A percentile compares a stretch with the other conserved stretches of the same genome.
These are phyloP conservation scores for Phyllostomus hastatus DNA, from an alignment of 2,113 vertebrate genomes.

Conservation along the genomic window DNA sequence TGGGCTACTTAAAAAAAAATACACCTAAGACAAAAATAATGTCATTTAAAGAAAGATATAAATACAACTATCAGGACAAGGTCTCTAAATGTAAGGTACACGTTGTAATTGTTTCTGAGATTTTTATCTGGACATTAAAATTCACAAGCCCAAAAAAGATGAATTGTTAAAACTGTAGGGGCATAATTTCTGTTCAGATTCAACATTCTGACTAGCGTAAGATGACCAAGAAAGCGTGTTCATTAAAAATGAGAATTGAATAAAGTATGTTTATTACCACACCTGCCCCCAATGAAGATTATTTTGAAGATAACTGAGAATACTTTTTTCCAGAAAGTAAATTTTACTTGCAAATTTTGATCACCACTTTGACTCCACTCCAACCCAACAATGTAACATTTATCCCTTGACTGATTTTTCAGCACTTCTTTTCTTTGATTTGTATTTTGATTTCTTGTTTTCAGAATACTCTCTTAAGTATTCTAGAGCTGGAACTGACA, in stretches of 20 bases:
- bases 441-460: background rate
- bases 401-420: background rate
- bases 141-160: background rate
- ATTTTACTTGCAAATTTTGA: background rate
- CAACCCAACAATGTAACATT: background rate
- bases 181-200: background rate
- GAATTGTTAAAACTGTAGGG: background rate
- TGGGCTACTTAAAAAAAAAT: background rate
- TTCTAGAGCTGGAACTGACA: background rate
- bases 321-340: background rate
- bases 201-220: background rate
- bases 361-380: background rate
- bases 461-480: background rate
- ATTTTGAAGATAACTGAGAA: background rate
- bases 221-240: background rate
- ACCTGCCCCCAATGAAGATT: background rate
- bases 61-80: background rate
- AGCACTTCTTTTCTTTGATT: background rate
- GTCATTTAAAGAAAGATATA: background rate
- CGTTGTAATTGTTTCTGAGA: background rate
- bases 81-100: background rate
- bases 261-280: background rate
- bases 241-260: background rate
- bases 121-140: background rate
- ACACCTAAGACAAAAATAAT: background rate